Conservation (phyloP, 2,113 vertebrate genomes). For the Pelmatolapia mariae region DNA sequence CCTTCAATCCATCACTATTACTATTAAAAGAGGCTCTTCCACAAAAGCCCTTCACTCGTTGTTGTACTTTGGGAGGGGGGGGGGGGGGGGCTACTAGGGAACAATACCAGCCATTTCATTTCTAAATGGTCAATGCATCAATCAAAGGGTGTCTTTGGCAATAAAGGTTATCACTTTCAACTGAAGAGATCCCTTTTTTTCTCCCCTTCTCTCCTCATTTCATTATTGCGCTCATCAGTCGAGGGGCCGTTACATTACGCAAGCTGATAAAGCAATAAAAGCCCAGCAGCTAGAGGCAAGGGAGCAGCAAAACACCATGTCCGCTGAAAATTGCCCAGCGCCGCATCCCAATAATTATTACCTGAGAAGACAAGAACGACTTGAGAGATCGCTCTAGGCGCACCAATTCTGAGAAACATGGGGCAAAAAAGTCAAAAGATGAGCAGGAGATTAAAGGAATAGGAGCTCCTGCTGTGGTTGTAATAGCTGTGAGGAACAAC, state of each 20-base stretch:
- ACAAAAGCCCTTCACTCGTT: not conserved
- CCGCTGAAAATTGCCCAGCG: not conserved
- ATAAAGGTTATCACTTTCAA: not conserved
- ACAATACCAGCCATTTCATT: not conserved
- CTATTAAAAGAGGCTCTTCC: not conserved
- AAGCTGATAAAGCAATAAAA: not conserved
- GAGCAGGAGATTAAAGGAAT: not conserved
- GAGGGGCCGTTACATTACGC: not conserved
- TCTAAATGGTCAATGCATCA: not conserved
- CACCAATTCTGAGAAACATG: not conserved
- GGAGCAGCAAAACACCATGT: not conserved
- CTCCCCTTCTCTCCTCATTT: not conserved
- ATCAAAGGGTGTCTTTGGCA: not conserved
- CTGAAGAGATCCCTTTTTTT: not conserved
- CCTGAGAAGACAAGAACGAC: not conserved
- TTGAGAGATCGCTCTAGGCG: not conserved
- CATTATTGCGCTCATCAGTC: not conserved
- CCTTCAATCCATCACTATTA: constrained; percentile 12
- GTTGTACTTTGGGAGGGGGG: not conserved
- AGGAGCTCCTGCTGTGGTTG: not conserved
- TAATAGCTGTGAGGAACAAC: constrained; percentile 16
- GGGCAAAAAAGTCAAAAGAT: not conserved
- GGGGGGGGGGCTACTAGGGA: not conserved
- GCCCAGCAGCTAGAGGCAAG: not conserved
- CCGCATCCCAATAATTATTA: constrained; percentile 7